A percentile compares a stretch with the other conserved stretches of the same genome.
Conservation (phyloP, 2,797 vertebrate genomes). For the Danio jaintianensis region DNA sequence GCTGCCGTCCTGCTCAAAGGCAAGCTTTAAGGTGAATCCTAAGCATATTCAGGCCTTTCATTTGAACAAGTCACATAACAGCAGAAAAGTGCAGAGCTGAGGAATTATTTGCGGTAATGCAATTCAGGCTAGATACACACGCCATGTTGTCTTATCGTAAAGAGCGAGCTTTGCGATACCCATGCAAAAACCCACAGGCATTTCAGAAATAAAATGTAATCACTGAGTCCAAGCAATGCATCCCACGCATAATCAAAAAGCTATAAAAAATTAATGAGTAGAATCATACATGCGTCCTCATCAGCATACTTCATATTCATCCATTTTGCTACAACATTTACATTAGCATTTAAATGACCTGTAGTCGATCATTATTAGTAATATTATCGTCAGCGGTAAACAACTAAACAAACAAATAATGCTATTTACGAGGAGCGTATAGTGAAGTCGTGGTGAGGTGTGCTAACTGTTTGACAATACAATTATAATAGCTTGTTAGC, state of each 20-base stretch:
- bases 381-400: constrained; percentile 9
- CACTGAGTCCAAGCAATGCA: constrained; percentile 9
- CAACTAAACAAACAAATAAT: constrained; percentile 14
- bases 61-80: constrained; percentile 38
- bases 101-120: constrained; percentile 22
- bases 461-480: constrained; percentile 43
- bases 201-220: constrained; percentile 31
- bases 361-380: constrained; percentile 1
- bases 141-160: constrained; percentile 17
- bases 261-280: constrained; percentile 28
- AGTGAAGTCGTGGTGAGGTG: constrained; percentile 7
- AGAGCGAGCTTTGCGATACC: constrained; percentile 20
- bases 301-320: constrained; percentile 15
- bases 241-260: constrained; percentile 7
- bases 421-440: constrained; percentile 1
- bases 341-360: constrained; percentile 19
- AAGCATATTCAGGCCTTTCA: constrained; percentile 22
- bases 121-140: constrained; percentile 32
- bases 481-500: constrained; percentile 42
- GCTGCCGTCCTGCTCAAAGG: constrained; percentile 20
- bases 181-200: constrained; percentile 29
- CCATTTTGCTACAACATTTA: constrained; percentile 1
- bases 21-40: constrained; percentile 40
- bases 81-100: neutral
- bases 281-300: constrained; percentile 11